Conservation (phyloP, 92 coral and sea anemone genomes). For the Zoanthus sociatus region DNA sequence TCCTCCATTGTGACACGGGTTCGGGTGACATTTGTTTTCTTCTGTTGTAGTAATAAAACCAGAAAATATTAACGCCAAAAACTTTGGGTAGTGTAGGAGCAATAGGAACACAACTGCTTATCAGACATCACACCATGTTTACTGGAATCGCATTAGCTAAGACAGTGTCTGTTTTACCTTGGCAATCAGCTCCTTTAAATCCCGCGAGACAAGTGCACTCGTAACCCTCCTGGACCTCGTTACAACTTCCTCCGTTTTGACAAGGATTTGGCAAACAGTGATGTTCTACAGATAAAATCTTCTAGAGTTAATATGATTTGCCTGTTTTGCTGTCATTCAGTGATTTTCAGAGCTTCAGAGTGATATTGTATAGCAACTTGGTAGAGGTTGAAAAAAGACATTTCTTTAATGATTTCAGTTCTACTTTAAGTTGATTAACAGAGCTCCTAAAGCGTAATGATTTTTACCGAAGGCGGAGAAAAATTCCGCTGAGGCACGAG, state of each 20-base stretch:
- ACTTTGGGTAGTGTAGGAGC: too few species aligned
- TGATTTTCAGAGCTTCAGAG: not conserved
- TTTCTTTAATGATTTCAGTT: too few species aligned
- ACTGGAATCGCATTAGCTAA: too few species aligned
- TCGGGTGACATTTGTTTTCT: constrained; percentile 98
- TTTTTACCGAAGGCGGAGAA: too few species aligned
- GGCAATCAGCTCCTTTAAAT: constrained; percentile 96
- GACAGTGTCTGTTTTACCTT: constrained; percentile 64
- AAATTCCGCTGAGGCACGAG: too few species aligned
- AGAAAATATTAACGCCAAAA: too few species aligned
- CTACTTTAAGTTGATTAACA: too few species aligned
- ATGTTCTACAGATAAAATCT: constrained; percentile 52
- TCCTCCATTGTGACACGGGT: constrained; percentile 97
- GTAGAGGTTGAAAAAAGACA: too few species aligned
- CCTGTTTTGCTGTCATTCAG: too few species aligned
- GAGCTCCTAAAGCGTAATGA: too few species aligned
- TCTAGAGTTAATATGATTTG: not conserved
- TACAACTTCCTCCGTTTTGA: constrained; percentile 97
- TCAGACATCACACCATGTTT: too few species aligned
- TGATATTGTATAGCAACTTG: too few species aligned
- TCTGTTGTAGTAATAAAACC: constrained; percentile 50
- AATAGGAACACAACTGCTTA: not conserved
- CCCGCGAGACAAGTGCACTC: constrained; percentile 98
- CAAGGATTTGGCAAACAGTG: constrained; percentile 90
- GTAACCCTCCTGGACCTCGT: constrained; percentile 95